phyloP scores from a whole-genome alignment of 2,888 invertebrate species.

The Oligia latruncula region DNA sequence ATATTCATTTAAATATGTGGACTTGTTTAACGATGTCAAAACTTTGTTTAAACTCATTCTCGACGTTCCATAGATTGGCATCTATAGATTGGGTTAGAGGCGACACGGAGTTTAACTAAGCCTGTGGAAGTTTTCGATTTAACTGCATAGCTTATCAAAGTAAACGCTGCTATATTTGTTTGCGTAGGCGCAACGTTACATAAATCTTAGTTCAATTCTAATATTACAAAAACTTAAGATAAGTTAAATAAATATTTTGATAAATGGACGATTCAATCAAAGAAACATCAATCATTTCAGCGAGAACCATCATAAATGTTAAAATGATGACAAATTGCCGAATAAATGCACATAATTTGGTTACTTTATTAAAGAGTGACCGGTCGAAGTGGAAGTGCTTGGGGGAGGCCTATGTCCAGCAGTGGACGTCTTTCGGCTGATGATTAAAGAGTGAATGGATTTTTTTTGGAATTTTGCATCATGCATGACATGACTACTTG shows the following conservation, averaged over 20 bases:
- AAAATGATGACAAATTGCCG: slow-evolving; percentile 23
- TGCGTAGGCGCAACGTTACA: slow-evolving; percentile 31
- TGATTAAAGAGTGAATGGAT: slow-evolving; percentile 2
- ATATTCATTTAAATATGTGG: slow-evolving; percentile 34
- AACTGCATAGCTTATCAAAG: slow-evolving; percentile 15
- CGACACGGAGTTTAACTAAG: not conserved
- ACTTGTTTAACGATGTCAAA: slow-evolving; percentile 5
- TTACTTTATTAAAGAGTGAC: slow-evolving; percentile 12
- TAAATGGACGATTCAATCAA: slow-evolving; percentile 15
- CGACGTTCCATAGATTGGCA: not conserved
- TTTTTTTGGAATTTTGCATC: not conserved
- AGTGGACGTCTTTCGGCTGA: too few relatives aligned
- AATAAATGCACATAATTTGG: slow-evolving; percentile 29
- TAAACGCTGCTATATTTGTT: slow-evolving; percentile 45
- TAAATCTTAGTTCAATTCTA: slow-evolving; percentile 4
- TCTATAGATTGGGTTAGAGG: not conserved
- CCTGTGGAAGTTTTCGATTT: slow-evolving; percentile 34
- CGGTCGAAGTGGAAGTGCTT: too few relatives aligned
- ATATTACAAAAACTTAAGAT: not conserved
- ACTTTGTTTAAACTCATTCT: not conserved
- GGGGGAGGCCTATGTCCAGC: too few relatives aligned
- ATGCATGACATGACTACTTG: not conserved
- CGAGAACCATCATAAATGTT: not conserved
- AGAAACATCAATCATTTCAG: slow-evolving; percentile 10
- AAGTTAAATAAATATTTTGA: slow-evolving; percentile 5